Evolutionary conservation across 30 jellyfish, hydroid and myxozoan genomes (phyloP), one percentile per base, ranked within the genome.

Genomic region (Nemopilema nomurai): DNA sequence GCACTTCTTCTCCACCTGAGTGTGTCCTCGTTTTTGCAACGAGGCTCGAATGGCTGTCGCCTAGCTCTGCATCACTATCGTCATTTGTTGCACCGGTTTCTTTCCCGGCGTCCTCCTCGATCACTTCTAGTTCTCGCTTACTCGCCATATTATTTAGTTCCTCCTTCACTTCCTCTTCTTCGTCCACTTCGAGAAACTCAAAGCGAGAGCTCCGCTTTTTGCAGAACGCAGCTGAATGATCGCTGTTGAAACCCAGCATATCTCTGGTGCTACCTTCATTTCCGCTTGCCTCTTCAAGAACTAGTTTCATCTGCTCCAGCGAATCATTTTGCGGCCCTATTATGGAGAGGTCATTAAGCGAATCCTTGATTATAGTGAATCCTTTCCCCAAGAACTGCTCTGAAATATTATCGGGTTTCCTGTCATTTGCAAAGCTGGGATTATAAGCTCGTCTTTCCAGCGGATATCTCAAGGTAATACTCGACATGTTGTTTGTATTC

Each of bases 141-240:
- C 87, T 84, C 65, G 67, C 20, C n/a, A 70, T 28, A 9, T 32
- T 62, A n/a, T 22, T 26, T 1, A 71, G 53, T 51, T 65, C 85
- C 27, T 62, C 85, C 28, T 74, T 75, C 18, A 74, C 21, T 68
- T 84, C 93, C 51, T 84, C 93, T 29, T 72, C 92, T 8, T 27
- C 53, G 21, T 62, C 93, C n/a, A 67, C n/a, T 1, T 84, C 93
- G 6, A 84, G 51, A 23, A 57, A 51, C 49, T 84, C 93, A 74
- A 74, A 84, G 27, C 87, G 57, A 1, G 93, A 74, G 67, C 93
- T 84, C 30, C 93, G 52, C 28, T 74, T 84, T 23, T 27, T 74
- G 83, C 26, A 62, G 53, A 84, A 84, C 0, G 93, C 93, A 8
- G 81, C 18, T 29, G 69, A 3, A 57, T 23, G 30, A 18, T 74